These are phyloP conservation scores for Nephila pilipes DNA, from an alignment of 1,140 invertebrate genomes.

Conservation along the genomic window DNA sequence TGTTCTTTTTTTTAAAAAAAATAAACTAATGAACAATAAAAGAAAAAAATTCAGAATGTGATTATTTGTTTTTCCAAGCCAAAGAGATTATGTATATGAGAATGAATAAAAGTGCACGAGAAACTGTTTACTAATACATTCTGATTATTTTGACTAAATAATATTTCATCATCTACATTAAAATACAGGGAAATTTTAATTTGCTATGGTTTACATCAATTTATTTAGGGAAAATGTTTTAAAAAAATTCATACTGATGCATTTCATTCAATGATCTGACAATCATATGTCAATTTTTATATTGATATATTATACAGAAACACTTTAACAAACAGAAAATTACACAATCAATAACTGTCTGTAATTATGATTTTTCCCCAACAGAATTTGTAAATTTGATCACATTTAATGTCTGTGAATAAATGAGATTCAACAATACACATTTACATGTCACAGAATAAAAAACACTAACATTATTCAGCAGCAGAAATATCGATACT, in stretches of 20 bases:
- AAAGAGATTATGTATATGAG: too few relatives aligned
- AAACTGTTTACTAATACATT: neutral
- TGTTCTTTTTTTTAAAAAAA: too few relatives aligned
- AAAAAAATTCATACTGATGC: neutral
- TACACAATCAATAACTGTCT: too few relatives aligned
- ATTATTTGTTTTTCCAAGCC: too few relatives aligned
- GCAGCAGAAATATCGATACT: neutral
- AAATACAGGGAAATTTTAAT: too few relatives aligned
- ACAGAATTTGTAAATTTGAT: slow-evolving; percentile 10
- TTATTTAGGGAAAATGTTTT: too few relatives aligned
- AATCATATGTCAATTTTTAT: neutral
- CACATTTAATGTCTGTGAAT: neutral
- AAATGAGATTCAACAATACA: neutral
- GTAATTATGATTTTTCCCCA: neutral
- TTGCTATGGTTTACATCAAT: too few relatives aligned
- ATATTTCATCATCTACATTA: too few relatives aligned
- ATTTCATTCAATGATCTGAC: neutral
- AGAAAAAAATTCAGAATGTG: too few relatives aligned
- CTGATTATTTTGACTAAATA: too few relatives aligned
- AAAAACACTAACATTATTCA: neutral
- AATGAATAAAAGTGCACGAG: neutral
- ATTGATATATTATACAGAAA: neutral
- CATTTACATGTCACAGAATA: neutral
- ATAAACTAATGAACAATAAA: too few relatives aligned
- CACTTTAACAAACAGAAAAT: too few relatives aligned